phyloP scores from a whole-genome alignment of 2,797 vertebrate genomes.

The Ibycter americanus region DNA sequence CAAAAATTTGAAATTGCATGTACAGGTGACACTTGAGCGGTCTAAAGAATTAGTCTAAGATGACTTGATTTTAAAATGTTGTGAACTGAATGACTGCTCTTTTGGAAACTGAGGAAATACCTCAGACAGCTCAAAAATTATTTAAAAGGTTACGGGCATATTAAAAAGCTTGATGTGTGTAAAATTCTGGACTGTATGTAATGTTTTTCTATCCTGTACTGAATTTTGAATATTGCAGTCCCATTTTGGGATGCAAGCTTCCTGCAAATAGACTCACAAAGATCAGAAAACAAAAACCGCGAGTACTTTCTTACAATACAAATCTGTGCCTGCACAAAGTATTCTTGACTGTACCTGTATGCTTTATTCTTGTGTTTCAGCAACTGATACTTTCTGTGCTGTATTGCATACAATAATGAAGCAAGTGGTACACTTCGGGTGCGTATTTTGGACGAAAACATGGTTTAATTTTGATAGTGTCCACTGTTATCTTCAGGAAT shows the following conservation, averaged over 20 bases:
- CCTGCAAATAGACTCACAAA: neutral
- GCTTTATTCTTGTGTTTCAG: conserved; percentile 11
- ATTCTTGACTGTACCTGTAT: neutral
- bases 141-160: neutral
- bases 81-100: neutral
- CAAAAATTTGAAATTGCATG: neutral
- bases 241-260: neutral
- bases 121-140: neutral
- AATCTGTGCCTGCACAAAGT: neutral
- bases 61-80: neutral
- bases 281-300: neutral
- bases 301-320: neutral
- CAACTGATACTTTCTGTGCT: neutral
- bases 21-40: neutral
- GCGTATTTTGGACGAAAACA: neutral
- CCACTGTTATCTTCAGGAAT: neutral
- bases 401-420: neutral
- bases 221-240: neutral
- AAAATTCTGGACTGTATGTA: neutral
- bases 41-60: neutral
- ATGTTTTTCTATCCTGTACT: neutral
- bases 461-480: neutral
- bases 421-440: neutral
- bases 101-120: neutral
- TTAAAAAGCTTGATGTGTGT: neutral